Evolutionary conservation across 2,888 invertebrate species (phyloP), one percentile per base, ranked within the genome.

Genomic region (Agonopterix arenella): DNA sequence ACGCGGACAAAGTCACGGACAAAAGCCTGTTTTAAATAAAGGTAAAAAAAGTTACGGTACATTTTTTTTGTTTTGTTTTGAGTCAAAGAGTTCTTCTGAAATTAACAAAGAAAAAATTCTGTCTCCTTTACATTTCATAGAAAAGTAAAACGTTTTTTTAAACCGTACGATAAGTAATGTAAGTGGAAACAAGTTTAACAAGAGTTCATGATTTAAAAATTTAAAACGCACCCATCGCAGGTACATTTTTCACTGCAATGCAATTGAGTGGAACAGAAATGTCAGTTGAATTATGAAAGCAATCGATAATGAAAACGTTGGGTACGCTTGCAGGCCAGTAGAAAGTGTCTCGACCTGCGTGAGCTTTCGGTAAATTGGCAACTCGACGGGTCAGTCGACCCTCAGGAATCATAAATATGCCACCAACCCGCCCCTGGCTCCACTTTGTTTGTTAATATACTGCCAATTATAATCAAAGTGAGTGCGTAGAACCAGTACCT

Each of bases 271-370:
- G 69, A 80, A 77, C 80, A 81, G 83, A 85, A 84, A 86, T 81
- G 83, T 84, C 86, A 84, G 82, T 78, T 82, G 78, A 81, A 83
- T 85, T 85, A 85, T 88, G 79, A 82, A 82, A 80, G 82, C 81
- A 81, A 84, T 85, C 84, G 80, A 83, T 85, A 84, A 80, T 80
- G 83, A 83, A 85, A 84, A 84, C 80, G 79, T 78, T 79, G 80
- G 75, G 76, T 76, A 69, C 70, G 68, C 75, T 73, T 75, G 69
- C 76, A 72, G 72, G 70, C 66, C 74, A 70, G 83, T 85, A 85
- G 88, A 88, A 89, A 88, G 88, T 89, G 79, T 86, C 84, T 84
- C 84, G 55, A 73, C 70, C 76, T 73, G 75, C 68, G 73, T 66
- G 76, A 77, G 82, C 82, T 83, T 84, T 84, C 86, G 76, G 80